A percentile compares a stretch with the other conserved stretches of the same genome.
These are phyloP conservation scores for Lampris incognitus DNA, from an alignment of 2,113 vertebrate genomes.

Conservation along the genomic window DNA sequence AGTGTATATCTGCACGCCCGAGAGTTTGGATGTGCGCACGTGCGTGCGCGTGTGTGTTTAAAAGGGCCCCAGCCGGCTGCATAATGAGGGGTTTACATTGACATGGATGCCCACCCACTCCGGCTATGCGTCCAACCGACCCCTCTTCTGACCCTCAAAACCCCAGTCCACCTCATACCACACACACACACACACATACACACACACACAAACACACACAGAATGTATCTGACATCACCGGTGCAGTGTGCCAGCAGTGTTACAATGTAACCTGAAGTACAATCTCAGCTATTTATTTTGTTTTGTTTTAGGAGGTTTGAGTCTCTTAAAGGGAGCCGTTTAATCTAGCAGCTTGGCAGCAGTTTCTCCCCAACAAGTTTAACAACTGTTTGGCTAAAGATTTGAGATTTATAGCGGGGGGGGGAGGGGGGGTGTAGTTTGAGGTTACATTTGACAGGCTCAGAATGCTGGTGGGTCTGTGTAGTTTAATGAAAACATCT, in stretches of 20 bases:
- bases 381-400: conserved; percentile 50
- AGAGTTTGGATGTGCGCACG: not conserved
- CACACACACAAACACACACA: not conserved
- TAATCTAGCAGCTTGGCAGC: conserved; percentile 33
- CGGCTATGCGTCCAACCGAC: conserved; percentile 39
- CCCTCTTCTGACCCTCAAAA: conserved; percentile 27
- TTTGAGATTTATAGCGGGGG: conserved; percentile 49
- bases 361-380: conserved; percentile 32
- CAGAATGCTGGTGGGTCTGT: conserved; percentile 1
- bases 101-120: conserved; percentile 46
- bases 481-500: not conserved
- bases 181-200: conserved; percentile 13
- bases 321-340: conserved; percentile 55
- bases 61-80: conserved; percentile 38
- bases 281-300: no score
- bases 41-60: not conserved
- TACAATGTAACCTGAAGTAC: no score
- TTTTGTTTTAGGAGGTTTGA: conserved; percentile 31
- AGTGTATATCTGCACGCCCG: no score
- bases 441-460: conserved; percentile 48
- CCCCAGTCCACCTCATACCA: not conserved
- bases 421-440: conserved; percentile 48
- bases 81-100: conserved; percentile 55
- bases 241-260: no score
- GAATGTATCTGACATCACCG: not conserved